These are phyloP conservation scores for Stichodactyla mertensii DNA, from an alignment of 64 coral and sea anemone species.

Conservation along the genomic window DNA sequence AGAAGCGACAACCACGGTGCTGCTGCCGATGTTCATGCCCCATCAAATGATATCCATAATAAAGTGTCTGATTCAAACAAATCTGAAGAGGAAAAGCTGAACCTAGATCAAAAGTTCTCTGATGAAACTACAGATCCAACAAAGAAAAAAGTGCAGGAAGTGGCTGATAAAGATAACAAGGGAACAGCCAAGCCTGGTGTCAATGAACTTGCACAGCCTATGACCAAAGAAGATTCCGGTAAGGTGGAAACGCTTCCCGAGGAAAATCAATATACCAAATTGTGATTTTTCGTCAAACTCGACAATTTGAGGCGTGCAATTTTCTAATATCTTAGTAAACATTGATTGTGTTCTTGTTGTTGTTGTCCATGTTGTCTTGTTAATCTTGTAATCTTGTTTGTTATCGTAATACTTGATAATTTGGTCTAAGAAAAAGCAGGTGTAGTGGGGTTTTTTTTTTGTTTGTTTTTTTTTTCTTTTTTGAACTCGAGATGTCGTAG, in stretches of 20 bases:
- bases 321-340: not conserved
- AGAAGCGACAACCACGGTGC: not conserved
- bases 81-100: not conserved
- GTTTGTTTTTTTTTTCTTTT: too few species aligned
- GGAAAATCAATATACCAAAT: not conserved
- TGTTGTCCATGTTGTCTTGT: not conserved
- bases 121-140: not conserved
- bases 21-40: not conserved
- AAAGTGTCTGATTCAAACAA: not conserved
- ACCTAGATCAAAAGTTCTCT: not conserved
- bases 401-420: too few species aligned
- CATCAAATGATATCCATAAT: not conserved
- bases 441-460: too few species aligned
- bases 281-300: not conserved
- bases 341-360: not conserved
- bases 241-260: not conserved
- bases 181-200: not conserved
- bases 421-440: too few species aligned
- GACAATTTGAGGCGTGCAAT: not conserved
- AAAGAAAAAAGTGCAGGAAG: not conserved
- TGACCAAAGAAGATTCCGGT: not conserved
- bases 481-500: too few species aligned
- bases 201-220: not conserved
- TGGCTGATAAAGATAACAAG: not conserved
- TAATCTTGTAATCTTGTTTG: not conserved